Evolutionary conservation across 2,888 invertebrate genomes (phyloP), one percentile per base, ranked within the genome.

Genomic region (Callimorpha dominula): DNA sequence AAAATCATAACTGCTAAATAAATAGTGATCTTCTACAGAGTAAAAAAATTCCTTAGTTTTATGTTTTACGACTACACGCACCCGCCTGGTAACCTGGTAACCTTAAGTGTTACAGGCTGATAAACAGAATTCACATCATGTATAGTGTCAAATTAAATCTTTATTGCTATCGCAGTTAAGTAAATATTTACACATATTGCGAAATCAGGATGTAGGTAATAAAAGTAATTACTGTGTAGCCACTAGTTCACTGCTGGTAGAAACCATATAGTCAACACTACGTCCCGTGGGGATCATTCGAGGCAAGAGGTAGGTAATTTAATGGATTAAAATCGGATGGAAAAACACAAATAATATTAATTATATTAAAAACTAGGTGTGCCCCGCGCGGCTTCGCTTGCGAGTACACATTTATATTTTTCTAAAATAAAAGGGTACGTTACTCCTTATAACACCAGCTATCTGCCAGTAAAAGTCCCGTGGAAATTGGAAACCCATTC

Each of bases 311-410:
- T 60, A 14, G 31, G 31, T 60, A 12, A 57, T 57, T 31, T 49
- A 66, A 66, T 66, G 65, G 49, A 66, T 66, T 50, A 66, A 66
- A 66, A 31, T 66, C 46, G 15, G 65, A 66, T 50, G 50, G 40
- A 31, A 3, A 15, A 15, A 17, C 1, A 66, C 31, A 50, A 50
- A 31, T 14, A 60, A 60, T 14, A 60, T 14, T 60, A 60, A 14
- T 31, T 60, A 31, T 31, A 20, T 14, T 6, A 20, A 31, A 60
- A 57, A 20, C 31, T 31, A 2, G 31, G 31, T 31, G 31, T 31
- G 31, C n/a, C n/a, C n/a, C 2, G 31, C 2, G 31, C 31, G 31
- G 31, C 31, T 31, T 31, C 31, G 31, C 31, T 31, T 31, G 31
- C 31, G 31, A 31, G 31, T 31, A 31, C 31, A 31, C 31, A 31